phyloP scores from a whole-genome alignment of 2,888 invertebrate genomes.

The Ctenicera cuprea region DNA sequence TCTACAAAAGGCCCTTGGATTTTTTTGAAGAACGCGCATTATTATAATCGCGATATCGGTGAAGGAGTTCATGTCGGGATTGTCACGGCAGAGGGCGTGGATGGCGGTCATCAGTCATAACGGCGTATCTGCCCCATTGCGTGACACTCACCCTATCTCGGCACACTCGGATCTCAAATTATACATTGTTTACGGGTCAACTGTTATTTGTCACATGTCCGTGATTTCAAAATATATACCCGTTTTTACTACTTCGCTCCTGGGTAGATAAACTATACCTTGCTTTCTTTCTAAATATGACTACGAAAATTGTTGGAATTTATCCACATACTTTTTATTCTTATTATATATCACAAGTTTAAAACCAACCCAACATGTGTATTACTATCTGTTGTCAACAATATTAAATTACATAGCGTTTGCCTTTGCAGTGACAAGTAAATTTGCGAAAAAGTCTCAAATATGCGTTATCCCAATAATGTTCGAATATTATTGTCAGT shows the following conservation, averaged over 20 bases:
- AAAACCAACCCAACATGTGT: neutral
- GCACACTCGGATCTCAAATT: constrained; percentile 62
- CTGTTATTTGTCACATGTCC: constrained; percentile 69
- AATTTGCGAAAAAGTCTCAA: too few relatives aligned
- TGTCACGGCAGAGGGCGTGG: constrained; percentile 71
- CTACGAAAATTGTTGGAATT: neutral
- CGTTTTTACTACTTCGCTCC: constrained; percentile 21
- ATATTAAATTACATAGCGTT: too few relatives aligned
- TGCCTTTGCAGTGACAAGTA: too few relatives aligned
- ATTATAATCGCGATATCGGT: constrained; percentile 50
- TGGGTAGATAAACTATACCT: neutral
- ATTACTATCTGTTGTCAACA: too few relatives aligned
- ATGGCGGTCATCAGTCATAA: constrained; percentile 71
- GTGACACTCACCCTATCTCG: constrained; percentile 66
- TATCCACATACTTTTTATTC: too few relatives aligned
- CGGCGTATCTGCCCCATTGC: constrained; percentile 65
- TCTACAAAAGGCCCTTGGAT: constrained; percentile 1
- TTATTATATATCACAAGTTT: too few relatives aligned
- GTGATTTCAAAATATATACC: constrained; percentile 62
- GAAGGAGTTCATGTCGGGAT: constrained; percentile 62
- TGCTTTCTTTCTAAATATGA: neutral
- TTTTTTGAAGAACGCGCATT: constrained; percentile 38
- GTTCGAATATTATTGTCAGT: too few relatives aligned
- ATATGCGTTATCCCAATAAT: too few relatives aligned
- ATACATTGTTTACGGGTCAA: constrained; percentile 70